phyloP scores from a whole-genome alignment of 2,797 vertebrate genomes.

The Pipistrellus pygmaeus region DNA sequence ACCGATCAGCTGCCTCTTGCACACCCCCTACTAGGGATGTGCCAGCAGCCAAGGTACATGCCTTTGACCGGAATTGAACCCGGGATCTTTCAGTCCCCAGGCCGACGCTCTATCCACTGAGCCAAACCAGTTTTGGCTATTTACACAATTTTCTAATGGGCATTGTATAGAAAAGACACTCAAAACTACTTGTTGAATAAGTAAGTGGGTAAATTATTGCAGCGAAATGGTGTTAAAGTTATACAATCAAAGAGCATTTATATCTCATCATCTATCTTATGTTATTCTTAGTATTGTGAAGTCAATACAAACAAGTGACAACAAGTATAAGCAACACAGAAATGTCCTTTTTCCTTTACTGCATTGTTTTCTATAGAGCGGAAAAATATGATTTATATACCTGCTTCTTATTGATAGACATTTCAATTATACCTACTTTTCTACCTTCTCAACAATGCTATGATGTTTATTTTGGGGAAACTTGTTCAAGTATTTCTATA shows the following conservation, averaged over 20 bases:
- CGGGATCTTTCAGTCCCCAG: too few species aligned
- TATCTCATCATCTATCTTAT: not conserved
- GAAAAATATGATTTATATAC: not conserved
- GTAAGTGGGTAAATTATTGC: not conserved
- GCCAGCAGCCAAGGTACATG: too few species aligned
- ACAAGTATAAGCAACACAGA: not conserved
- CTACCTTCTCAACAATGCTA: conserved; percentile 17
- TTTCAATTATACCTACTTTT: conserved; percentile 32
- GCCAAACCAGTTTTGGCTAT: too few species aligned
- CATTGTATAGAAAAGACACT: not conserved
- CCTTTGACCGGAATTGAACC: too few species aligned
- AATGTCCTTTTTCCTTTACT: not conserved
- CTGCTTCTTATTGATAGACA: not conserved
- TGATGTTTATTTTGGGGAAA: not conserved
- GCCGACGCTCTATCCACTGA: too few species aligned
- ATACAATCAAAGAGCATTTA: not conserved
- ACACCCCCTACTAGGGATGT: too few species aligned
- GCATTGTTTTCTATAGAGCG: not conserved
- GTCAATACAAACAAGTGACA: not conserved
- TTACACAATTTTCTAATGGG: not conserved
- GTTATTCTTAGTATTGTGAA: conserved; percentile 15
- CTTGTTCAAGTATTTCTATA: conserved; percentile 2
- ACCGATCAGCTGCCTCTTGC: too few species aligned
- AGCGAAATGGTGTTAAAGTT: not conserved
- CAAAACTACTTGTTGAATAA: not conserved